Base-by-base conservation (phyloP, 2,113 vertebrate species). In the Paedocypris sp. region DNA sequence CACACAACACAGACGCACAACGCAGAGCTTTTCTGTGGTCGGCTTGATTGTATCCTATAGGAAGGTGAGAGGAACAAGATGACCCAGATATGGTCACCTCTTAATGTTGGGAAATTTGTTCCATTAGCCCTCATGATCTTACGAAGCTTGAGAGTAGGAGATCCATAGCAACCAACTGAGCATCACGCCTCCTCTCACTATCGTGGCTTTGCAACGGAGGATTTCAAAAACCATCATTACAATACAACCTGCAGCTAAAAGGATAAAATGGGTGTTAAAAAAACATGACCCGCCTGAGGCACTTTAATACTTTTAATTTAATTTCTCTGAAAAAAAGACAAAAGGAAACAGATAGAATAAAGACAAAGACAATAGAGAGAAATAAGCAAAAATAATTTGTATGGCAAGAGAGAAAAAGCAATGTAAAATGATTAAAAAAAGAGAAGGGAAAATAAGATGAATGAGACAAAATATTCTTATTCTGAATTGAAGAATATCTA, bases 121-220 rank as follows among this genome's bases (percentile, higher is more conserved):
- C 62, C 42, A 64, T 64, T 64, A 64, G 42, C 49, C 41, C 38
- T 31, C 11, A 22, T 28, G 49, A 53, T 54, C 60, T 54, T 11
- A 53, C n/a, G 13, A n/a, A 13, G 23, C 32, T 39, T 54, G 11
- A 64, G 35, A 64, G 7, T 16, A 41, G 18, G 19, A 26, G 29
- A 57, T 1, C 39, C 53, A 54, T 46, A 46, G 32, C 50, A 47
- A 38, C 41, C 62, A 38, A 42, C 41, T 15, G 23, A 13, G 13
- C 29, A 54, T 53, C 23, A 56, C 16, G 23, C 15, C 49, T 36
- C 13, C 26, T 52, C 41, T 38, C 13, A 39, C 23, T 15, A 20
- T 31, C 26, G 49, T 4, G 5, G 50, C 16, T 11, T 22, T n/a
- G 11, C 23, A 23, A 11, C 45, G 22, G 3, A 26, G 33, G 23